Conservation (phyloP, 2,113 vertebrate genomes). For the Mandrillus leucophaeus region DNA sequence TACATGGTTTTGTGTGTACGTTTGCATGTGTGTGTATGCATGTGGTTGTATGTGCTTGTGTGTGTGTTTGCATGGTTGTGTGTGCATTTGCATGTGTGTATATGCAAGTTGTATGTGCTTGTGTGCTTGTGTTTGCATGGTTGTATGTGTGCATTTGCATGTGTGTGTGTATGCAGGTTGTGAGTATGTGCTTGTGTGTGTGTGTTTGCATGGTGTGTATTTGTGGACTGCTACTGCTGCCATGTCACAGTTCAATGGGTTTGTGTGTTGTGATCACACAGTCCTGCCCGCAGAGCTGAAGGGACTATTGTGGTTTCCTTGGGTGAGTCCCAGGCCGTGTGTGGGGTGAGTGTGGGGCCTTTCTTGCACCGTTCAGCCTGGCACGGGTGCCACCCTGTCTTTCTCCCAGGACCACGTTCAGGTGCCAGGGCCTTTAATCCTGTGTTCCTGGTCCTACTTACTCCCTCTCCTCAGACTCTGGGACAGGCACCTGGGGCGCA, state of each 20-base stretch:
- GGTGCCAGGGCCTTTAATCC: background rate
- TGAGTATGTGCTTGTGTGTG: background rate
- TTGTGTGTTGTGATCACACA: background rate
- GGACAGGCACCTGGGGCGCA: background rate
- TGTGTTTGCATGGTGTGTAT: background rate
- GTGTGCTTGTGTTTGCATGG: background rate
- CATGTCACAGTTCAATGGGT: background rate
- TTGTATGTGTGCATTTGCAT: too few relatives aligned
- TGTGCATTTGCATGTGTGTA: too few relatives aligned
- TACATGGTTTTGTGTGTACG: too few relatives aligned
- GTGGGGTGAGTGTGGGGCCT: fast-evolving
- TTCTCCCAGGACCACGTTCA: background rate
- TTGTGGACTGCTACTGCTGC: too few relatives aligned
- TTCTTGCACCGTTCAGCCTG: too few relatives aligned
- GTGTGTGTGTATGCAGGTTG: background rate
- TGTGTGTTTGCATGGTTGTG: too few relatives aligned
- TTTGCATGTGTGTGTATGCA: too few relatives aligned
- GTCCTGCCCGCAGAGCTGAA: background rate
- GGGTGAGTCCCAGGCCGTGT: fast-evolving
- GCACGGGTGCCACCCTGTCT: fast-evolving
- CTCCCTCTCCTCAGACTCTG: fast-evolving
- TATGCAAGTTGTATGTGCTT: too few relatives aligned
- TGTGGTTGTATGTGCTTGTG: too few relatives aligned
- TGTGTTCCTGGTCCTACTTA: background rate
- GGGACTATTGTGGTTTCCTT: background rate